Evolutionary conservation across 64 coral and sea anemone species (phyloP), one percentile per base, ranked within the genome.

Genomic region (Montipora sp.): DNA sequence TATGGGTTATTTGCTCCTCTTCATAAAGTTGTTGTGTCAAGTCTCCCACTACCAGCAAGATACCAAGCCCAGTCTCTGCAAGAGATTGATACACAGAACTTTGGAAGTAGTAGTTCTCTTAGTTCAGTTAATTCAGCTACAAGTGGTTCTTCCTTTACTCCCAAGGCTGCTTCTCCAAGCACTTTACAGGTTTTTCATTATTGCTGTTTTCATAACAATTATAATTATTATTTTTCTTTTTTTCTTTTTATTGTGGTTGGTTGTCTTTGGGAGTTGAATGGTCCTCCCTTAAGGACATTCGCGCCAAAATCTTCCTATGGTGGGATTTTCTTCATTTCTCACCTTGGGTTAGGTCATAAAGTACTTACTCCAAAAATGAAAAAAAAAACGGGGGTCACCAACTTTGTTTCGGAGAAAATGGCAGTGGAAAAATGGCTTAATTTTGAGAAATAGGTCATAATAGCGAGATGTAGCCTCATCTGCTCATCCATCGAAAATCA

Each of bases 1-100:
- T 93, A 51, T 93, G 91, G 91, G 1, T 66, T 93, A 49, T 93
- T 93, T 88, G 91, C 91, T 44, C 91, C 91, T 71, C 75, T 93
- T 45, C 83, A 93, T 23, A 93, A 93, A 80, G 51, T 93, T 88
- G 78, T 80, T 13, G 67, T 66, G 16, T 87, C 91, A 79, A 86
- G 83, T 47, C 55, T 87, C 49, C 84, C 84, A 44, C 47, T 79
- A 80, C 53, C 91, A 68, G 47, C 47, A 5, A 93, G 77, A 88
- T 66, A 88, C 27, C 91, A 69, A 51, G 19, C 9, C 3, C 86
- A 76, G 8, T 58, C 60, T 73, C 91, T 15, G 1, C 90, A 73
- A 75, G 59, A 78, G 10, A 59, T 80, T 48, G 83, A 80, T 47
- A 15, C 18, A 14, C 82, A 45, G 12, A 18, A 61, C 18, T 65